A percentile compares a stretch with the other conserved stretches of the same genome.
Evolutionary conservation across 2,797 vertebrate genomes (phyloP).

Genomic region (Chrosomus eos): DNA sequence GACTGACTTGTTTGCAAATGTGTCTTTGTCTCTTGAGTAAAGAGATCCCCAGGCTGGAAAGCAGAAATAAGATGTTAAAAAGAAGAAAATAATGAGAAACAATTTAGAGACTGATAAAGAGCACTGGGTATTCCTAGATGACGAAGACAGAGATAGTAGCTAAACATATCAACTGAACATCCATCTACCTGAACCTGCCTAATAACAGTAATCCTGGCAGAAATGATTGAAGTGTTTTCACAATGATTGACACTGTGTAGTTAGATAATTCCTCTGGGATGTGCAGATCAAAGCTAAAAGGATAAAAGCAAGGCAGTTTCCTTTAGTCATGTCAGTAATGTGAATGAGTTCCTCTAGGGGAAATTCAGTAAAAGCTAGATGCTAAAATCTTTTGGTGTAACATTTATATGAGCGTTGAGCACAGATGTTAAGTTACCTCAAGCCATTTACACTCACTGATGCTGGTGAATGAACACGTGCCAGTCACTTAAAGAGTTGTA

Average conservation of each 20-base stretch:
- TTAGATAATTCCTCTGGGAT: conserved; percentile 34
- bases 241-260: conserved; percentile 49
- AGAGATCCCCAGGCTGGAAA: conserved; percentile 40
- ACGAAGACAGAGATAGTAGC: background rate
- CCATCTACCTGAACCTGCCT: conserved; percentile 30
- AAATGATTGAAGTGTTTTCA: conserved; percentile 43
- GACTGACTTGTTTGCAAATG: conserved; percentile 10
- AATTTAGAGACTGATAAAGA: conserved; percentile 7
- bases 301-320: conserved; percentile 23
- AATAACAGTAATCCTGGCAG: conserved; percentile 4
- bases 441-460: background rate
- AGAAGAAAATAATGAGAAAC: conserved; percentile 19
- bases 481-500: background rate
- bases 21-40: background rate
- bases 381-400: conserved; percentile 24
- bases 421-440: conserved; percentile 25
- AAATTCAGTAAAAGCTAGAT: conserved; percentile 36
- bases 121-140: conserved; percentile 8
- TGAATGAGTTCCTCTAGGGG: conserved; percentile 45
- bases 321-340: conserved; percentile 28
- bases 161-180: background rate
- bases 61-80: conserved; percentile 35
- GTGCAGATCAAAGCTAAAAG: conserved; percentile 53
- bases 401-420: background rate
- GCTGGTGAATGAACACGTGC: background rate